Conservation (phyloP, 2,797 vertebrate species). For the Centropyge bicolor region DNA sequence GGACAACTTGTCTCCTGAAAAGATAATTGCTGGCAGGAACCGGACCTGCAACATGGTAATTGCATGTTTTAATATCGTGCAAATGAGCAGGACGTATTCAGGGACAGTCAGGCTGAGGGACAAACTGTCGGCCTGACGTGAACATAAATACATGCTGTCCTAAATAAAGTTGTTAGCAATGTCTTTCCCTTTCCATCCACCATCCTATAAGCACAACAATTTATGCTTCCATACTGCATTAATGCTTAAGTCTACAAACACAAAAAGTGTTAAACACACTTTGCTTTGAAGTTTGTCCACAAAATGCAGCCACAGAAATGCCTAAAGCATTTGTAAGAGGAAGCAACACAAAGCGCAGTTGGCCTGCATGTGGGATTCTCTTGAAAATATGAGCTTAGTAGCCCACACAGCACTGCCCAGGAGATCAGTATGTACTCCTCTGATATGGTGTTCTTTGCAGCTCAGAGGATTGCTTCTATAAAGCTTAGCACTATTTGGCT, state of each 20-base stretch:
- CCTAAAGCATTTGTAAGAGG: slow-evolving; percentile 34
- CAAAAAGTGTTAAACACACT: neutral
- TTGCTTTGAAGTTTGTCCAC: slow-evolving; percentile 45
- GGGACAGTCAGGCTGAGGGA: neutral
- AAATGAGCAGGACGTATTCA: slow-evolving; percentile 20
- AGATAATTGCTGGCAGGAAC: slow-evolving; percentile 32
- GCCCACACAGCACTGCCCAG: slow-evolving; percentile 68
- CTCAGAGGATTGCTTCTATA: slow-evolving; percentile 45
- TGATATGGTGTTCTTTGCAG: slow-evolving; percentile 53
- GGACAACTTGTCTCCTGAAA: slow-evolving; percentile 28
- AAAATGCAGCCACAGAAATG: slow-evolving; percentile 45
- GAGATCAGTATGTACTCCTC: slow-evolving; percentile 56
- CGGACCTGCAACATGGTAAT: slow-evolving; percentile 1
- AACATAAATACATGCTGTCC: neutral
- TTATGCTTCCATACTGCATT: slow-evolving; percentile 2
- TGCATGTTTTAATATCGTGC: slow-evolving; percentile 22
- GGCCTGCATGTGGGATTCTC: slow-evolving; percentile 64
- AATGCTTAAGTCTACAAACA: slow-evolving; percentile 29
- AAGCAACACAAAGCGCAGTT: slow-evolving; percentile 44
- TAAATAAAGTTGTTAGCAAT: slow-evolving; percentile 1
- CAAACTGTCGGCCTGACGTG: neutral
- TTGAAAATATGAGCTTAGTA: slow-evolving; percentile 66
- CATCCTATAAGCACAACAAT: neutral
- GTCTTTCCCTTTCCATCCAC: slow-evolving; percentile 13
- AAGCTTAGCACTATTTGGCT: slow-evolving; percentile 23